Evolutionary conservation across 2,888 invertebrate species (phyloP).

Genomic region (Rotaria macrura): DNA sequence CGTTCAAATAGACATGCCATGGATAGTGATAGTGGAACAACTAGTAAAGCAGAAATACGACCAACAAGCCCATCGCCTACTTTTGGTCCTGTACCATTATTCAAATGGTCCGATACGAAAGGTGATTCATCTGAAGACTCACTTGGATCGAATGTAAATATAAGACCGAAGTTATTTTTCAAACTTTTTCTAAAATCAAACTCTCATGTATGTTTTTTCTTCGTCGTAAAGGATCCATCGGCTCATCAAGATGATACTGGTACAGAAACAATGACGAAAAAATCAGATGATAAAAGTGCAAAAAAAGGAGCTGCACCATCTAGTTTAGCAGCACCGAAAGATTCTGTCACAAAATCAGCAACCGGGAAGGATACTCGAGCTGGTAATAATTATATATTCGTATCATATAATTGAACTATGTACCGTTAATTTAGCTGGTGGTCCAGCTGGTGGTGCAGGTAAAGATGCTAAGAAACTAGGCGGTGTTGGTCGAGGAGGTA

Average conservation of each 20-base stretch:
- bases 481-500: not conserved
- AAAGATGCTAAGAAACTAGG: not conserved
- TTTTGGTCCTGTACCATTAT: not conserved
- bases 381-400: not conserved
- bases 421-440: no score
- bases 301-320: conserved; percentile 35
- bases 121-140: not conserved
- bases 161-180: not conserved
- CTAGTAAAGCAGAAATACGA: not conserved
- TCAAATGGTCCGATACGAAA: not conserved
- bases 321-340: not conserved
- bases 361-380: not conserved
- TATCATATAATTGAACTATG: no score
- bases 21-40: not conserved
- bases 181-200: no score
- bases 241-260: conserved; percentile 25
- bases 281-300: conserved; percentile 37
- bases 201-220: not conserved
- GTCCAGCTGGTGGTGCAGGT: not conserved
- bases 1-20: not conserved
- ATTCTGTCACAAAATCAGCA: not conserved
- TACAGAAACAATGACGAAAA: conserved; percentile 37
- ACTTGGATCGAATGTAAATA: not conserved
- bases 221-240: conserved; percentile 21
- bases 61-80: not conserved